These are phyloP conservation scores for Rallus crepitans DNA, from an alignment of 2,797 vertebrate genomes.

Conservation along the genomic window DNA sequence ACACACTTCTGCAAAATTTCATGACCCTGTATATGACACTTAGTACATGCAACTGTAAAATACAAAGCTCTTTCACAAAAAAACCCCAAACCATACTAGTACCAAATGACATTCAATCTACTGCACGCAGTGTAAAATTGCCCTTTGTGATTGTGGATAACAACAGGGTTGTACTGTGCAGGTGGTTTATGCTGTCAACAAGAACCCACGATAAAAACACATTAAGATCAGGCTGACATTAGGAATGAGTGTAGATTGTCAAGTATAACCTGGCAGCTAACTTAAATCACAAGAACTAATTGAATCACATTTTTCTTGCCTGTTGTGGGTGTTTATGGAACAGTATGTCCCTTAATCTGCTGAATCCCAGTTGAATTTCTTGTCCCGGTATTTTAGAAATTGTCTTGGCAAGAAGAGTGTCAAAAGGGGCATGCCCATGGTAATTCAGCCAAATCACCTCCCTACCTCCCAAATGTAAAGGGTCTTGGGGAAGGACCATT, in stretches of 20 bases:
- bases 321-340: not conserved
- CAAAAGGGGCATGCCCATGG: not conserved
- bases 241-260: not conserved
- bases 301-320: not conserved
- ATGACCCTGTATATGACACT: not conserved
- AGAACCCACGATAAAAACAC: conserved; percentile 4
- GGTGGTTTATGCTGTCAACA: not conserved
- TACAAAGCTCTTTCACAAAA: conserved; percentile 23
- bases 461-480: not conserved
- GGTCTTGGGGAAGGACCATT: not conserved
- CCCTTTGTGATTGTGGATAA: not conserved
- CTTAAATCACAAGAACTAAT: not conserved
- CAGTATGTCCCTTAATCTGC: not conserved
- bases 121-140: conserved; percentile 8
- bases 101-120: not conserved
- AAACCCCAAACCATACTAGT: not conserved
- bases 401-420: not conserved
- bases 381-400: not conserved
- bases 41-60: conserved; percentile 8
- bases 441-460: not conserved
- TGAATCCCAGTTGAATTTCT: not conserved
- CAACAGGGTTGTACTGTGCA: not conserved
- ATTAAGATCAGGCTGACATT: not conserved
- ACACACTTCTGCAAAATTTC: not conserved
- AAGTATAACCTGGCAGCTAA: not conserved